Evolutionary conservation across 2,888 invertebrate species (phyloP).

Genomic region (Orthosia cruda): DNA sequence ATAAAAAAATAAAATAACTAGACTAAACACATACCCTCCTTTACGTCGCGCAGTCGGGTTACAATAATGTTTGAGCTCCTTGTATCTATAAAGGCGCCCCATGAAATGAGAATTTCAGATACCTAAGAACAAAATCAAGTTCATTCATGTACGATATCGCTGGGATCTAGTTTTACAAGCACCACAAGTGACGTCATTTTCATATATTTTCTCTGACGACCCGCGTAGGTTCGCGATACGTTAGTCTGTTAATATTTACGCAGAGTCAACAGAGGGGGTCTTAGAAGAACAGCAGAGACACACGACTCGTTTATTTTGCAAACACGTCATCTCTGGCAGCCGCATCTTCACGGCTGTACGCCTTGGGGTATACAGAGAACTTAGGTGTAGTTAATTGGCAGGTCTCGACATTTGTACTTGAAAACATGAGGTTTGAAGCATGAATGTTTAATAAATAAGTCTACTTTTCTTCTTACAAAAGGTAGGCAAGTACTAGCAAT

Average conservation of each 20-base stretch:
- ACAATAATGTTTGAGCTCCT: no score
- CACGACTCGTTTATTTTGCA: constrained; percentile 57
- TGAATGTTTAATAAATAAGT: neutral
- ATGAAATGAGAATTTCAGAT: no score
- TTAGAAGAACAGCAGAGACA: no score
- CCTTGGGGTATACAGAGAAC: neutral
- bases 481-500: no score
- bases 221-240: constrained; percentile 27
- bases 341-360: constrained; percentile 43
- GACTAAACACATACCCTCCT: no score
- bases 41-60: no score
- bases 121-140: neutral
- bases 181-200: neutral
- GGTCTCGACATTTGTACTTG: neutral
- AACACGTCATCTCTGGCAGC: constrained; percentile 53
- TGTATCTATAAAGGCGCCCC: no score
- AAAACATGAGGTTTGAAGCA: neutral
- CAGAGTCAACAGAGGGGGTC: no score
- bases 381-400: constrained; percentile 23
- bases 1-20: no score
- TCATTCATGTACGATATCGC: neutral
- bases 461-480: no score
- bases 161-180: neutral
- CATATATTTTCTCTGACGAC: constrained; percentile 17
- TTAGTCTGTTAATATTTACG: constrained; percentile 55